Evolutionary conservation across 2,797 vertebrate genomes (phyloP).

Genomic region (Thripadectes ignobilis): DNA sequence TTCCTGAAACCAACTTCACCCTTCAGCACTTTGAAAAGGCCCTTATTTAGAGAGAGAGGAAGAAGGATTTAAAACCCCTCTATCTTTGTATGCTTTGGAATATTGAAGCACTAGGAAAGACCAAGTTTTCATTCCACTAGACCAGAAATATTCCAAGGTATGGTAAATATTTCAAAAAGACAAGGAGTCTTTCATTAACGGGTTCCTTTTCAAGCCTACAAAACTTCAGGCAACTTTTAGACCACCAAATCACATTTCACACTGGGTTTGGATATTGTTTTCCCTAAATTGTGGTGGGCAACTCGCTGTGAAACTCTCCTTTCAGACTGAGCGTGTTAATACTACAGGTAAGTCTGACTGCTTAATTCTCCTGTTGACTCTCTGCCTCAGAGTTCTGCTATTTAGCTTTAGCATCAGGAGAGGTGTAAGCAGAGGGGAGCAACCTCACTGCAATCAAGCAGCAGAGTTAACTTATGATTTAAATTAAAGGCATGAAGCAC

Average conservation of each 20-base stretch:
- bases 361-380: background rate
- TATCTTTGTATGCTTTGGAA: background rate
- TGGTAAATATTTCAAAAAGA: background rate
- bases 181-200: background rate
- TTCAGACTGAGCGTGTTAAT: accelerated
- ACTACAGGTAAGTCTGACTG: background rate
- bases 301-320: background rate
- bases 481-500: background rate
- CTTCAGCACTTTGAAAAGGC: background rate
- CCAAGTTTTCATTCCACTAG: background rate
- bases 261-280: background rate
- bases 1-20: background rate
- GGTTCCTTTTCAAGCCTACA: background rate
- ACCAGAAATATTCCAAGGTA: background rate
- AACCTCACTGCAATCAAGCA: background rate
- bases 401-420: background rate
- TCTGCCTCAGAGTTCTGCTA: background rate
- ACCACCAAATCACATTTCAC: background rate
- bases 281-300: background rate
- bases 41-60: background rate
- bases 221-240: background rate
- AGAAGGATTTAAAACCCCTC: background rate
- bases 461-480: background rate
- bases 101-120: background rate
- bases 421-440: background rate